Base-by-base conservation (phyloP, 2,113 vertebrate genomes). In the Channa maculata region DNA sequence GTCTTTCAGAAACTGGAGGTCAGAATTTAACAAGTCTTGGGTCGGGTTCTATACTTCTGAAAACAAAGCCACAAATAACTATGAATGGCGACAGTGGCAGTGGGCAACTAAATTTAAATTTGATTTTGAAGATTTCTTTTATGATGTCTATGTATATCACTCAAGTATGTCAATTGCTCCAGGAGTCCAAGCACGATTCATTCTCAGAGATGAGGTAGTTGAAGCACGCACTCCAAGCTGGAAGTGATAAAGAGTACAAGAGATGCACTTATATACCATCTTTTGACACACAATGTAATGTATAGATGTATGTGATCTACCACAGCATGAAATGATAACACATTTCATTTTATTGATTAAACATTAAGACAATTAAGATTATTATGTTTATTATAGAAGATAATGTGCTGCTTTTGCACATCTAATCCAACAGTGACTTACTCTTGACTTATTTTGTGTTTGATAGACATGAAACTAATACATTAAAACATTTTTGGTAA, bases 81-180 rank as follows among this genome's bases (percentile, higher is more conserved):
- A 88, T 36, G 52, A 72, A 50, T 88, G 63, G 70, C 85, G 87
- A 79, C 65, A 63, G 39, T 90, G 89, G 89, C 85, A 91, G 37
- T 89, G 89, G 89, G 87, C 59, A 24, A 82, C 51, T 6, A 75
- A 83, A n/a, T 88, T 91, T 24, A 33, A 39, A 63, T n/a, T 8
- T 2, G 15, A 69, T 24, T 5, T 0, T 15, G 6, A 64, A 0
- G 15, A 51, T 7, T 1, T 3, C 0, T n/a, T 1, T 8, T 48
- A 77, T 55, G 5, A 75, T 14, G 55, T 75, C 3, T 85, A 69
- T 6, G 87, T 86, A 51, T 89, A 85, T 24, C n/a, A 68, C 41
- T 91, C 87, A 2, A 38, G 79, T 55, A 48, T 83, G 76, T 3
- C 46, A 2, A 74, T 89, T 1, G 58, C 83, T 15, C 73, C 71